Evolutionary conservation across 2,113 vertebrate species (phyloP), one percentile per base, ranked within the genome.

Genomic region (Falcunculus frontatus): DNA sequence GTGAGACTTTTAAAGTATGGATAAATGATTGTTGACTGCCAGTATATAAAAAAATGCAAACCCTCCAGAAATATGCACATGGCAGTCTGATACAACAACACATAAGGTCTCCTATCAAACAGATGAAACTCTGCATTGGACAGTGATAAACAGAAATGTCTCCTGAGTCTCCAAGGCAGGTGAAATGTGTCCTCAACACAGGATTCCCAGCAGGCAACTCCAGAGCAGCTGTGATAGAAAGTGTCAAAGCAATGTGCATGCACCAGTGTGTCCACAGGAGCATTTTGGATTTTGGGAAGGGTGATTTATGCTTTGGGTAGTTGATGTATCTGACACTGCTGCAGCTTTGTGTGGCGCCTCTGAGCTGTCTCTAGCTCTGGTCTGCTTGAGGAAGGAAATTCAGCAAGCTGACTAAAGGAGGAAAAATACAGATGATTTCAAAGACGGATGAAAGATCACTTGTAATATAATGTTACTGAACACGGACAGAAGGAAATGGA

Each of bases 1-100:
- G 7, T 64, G 41, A 0, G 4, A 33, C 15, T 52, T 41, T 2
- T 2, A 6, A 49, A 69, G 5, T n/a, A 19, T n/a, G 23, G 64
- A 27, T 73, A 49, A 53, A 7, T 65, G 59, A 37, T 25, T 68
- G 21, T 72, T 87, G 57, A 33, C 16, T 73, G 37, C 26, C 37
- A 42, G 6, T 67, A 42, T 67, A 42, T 6, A 8, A 13, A 14
- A 16, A 76, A 41, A 32, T 8, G 7, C 16, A 70, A 33, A 67
- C 57, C 21, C 44, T 42, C 18, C 30, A 74, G 67, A 30, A 65
- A 20, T 49, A 11, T 6, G 23, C 33, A 16, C 0, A 1, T 44
- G 63, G 12, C 14, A 60, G 9, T 52, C 32, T 68, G 46, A 37
- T 60, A 44, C 3, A 52, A 11, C 42, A 30, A 4, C 42, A 7